Evolutionary conservation across 2,113 vertebrate genomes (phyloP).

Genomic region (Mungos mungo): DNA sequence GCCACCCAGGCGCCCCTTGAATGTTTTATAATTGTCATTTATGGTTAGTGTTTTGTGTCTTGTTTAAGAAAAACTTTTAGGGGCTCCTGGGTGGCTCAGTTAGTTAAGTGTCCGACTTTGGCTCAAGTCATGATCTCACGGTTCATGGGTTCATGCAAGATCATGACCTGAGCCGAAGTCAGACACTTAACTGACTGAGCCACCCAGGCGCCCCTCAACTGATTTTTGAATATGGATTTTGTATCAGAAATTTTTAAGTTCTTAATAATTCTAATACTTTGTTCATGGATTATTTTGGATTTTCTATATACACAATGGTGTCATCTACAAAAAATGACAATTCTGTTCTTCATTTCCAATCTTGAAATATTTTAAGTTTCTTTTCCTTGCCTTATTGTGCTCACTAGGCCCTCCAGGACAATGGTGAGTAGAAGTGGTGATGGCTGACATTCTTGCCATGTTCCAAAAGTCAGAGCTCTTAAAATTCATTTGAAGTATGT

Average conservation of each 20-base stretch:
- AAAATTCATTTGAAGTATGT: slow-evolving; percentile 27
- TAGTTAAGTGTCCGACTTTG: no score
- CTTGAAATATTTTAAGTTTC: slow-evolving; percentile 26
- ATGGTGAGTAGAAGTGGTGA: not conserved
- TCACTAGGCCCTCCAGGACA: not conserved
- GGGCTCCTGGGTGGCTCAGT: no score
- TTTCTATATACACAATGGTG: slow-evolving; percentile 21
- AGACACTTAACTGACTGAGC: no score
- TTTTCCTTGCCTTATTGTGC: not conserved
- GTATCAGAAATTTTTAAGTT: slow-evolving; percentile 18
- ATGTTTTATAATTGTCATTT: slow-evolving; percentile 33
- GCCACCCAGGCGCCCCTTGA: no score
- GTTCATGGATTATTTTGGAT: slow-evolving; percentile 1
- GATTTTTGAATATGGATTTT: slow-evolving; percentile 35
- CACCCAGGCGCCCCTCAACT: not conserved
- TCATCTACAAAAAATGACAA: slow-evolving; percentile 39
- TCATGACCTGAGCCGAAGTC: no score
- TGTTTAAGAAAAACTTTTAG: slow-evolving; percentile 40
- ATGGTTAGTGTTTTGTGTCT: not conserved
- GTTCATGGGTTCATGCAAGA: no score
- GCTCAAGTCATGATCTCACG: no score
- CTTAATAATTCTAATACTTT: slow-evolving; percentile 42
- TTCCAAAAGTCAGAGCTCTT: not conserved
- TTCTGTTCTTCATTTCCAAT: slow-evolving; percentile 34
- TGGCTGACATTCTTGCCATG: not conserved